Evolutionary conservation across 1,140 invertebrate genomes (phyloP).

Genomic region (Diachasmimorpha longicaudata): DNA sequence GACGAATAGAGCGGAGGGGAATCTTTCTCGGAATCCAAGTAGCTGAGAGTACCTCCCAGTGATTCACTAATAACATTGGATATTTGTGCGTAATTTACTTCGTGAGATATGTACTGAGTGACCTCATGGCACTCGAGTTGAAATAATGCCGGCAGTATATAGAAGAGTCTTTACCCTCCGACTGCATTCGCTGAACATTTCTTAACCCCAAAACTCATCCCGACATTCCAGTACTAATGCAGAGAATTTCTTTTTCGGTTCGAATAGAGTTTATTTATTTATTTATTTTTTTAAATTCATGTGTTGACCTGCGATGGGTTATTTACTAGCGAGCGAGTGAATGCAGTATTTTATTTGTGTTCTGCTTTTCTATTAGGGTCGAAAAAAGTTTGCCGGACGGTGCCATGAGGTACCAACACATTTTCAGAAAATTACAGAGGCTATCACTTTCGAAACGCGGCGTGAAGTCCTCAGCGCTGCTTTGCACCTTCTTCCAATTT

Average conservation of each 20-base stretch:
- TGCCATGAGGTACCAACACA: no score
- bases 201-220: background rate
- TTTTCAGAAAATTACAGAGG: no score
- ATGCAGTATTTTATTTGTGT: no score
- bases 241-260: background rate
- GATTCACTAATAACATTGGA: conserved; percentile 28
- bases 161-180: background rate
- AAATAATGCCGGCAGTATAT: background rate
- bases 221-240: background rate
- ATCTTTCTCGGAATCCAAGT: background rate
- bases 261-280: background rate
- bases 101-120: conserved; percentile 32
- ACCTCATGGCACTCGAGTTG: conserved; percentile 27
- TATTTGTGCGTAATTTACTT: conserved; percentile 35
- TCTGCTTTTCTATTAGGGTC: background rate
- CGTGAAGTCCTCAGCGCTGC: no score
- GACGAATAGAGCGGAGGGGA: background rate
- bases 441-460: no score
- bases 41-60: background rate
- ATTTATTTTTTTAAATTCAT: no score
- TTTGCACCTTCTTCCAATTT: no score
- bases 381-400: no score
- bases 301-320: no score
- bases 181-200: background rate
- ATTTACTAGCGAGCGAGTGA: no score